Evolutionary conservation across 1,140 invertebrate genomes (phyloP).

Genomic region (Pectinophora gossypiella): DNA sequence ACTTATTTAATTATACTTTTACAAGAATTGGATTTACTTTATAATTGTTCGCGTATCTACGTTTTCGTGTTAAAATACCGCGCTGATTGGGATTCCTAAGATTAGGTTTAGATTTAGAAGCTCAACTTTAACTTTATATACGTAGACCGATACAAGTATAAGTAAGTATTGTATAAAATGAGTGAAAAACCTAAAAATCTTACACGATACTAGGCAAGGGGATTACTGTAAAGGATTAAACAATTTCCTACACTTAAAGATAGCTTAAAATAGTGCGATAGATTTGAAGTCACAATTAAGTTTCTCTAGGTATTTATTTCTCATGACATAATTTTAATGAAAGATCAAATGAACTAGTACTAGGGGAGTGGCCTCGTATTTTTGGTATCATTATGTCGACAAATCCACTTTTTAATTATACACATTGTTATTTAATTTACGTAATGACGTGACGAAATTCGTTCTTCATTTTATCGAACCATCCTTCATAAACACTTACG

Average conservation of each 20-base stretch:
- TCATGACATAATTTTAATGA: neutral
- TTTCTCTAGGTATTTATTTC: neutral
- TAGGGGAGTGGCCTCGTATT: neutral
- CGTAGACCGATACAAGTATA: slow-evolving; percentile 57
- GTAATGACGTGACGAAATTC: neutral
- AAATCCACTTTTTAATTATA: neutral
- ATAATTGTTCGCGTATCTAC: slow-evolving; percentile 23
- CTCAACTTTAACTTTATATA: slow-evolving; percentile 72
- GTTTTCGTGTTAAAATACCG: slow-evolving; percentile 17
- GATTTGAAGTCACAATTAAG: slow-evolving; percentile 22
- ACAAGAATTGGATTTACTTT: slow-evolving; percentile 15
- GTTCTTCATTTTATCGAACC: slow-evolving; percentile 12
- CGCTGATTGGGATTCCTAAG: neutral
- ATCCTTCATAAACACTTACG: slow-evolving; percentile 21
- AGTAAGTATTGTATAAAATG: slow-evolving; percentile 72
- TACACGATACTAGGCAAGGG: slow-evolving; percentile 64
- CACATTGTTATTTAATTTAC: neutral
- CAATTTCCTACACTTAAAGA: slow-evolving; percentile 65
- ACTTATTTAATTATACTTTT: slow-evolving; percentile 21
- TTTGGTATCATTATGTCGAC: neutral
- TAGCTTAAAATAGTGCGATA: slow-evolving; percentile 62
- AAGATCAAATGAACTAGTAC: neutral
- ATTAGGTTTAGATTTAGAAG: slow-evolving; percentile 28
- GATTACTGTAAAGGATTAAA: slow-evolving; percentile 63
- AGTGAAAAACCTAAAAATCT: slow-evolving; percentile 70